These are phyloP conservation scores for Caenorhabditis becei DNA, from an alignment of 2,888 invertebrate species.

Conservation along the genomic window DNA sequence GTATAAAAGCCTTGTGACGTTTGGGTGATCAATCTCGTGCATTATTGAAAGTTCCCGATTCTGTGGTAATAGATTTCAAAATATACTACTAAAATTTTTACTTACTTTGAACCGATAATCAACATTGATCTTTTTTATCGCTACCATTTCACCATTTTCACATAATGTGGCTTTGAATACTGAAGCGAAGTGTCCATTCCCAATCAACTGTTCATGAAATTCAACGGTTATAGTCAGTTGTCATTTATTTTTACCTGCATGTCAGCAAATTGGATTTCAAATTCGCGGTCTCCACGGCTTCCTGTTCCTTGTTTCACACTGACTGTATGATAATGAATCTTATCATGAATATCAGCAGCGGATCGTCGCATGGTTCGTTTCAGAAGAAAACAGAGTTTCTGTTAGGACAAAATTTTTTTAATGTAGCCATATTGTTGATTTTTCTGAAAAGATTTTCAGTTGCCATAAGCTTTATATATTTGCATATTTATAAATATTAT, in stretches of 20 bases:
- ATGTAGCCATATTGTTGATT: too few relatives aligned
- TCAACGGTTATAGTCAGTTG: too few relatives aligned
- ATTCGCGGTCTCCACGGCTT: conserved; percentile 46
- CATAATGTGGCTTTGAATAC: conserved; percentile 61
- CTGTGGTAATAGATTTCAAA: conserved; percentile 34
- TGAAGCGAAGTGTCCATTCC: conserved; percentile 62
- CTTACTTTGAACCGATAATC: conserved; percentile 64
- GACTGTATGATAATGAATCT: conserved; percentile 37
- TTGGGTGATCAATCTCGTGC: conserved; percentile 66
- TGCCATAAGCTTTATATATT: too few relatives aligned
- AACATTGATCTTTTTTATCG: conserved; percentile 63
- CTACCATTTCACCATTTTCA: conserved; percentile 60
- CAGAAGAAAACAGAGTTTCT: too few relatives aligned
- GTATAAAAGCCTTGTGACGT: conserved; percentile 59
- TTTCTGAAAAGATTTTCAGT: too few relatives aligned
- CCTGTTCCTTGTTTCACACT: conserved; percentile 49
- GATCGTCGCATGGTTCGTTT: conserved; percentile 40
- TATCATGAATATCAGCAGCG: conserved; percentile 16
- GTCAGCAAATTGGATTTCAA: conserved; percentile 47
- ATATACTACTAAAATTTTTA: conserved; percentile 3
- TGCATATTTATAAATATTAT: too few relatives aligned
- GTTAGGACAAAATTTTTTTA: too few relatives aligned
- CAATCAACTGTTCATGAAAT: conserved; percentile 54
- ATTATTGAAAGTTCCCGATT: conserved; percentile 63
- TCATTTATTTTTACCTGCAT: conserved; percentile 37